Percentiles rank a stretch among this genome's conserved stretches.
Evolutionary conservation across 2,888 invertebrate species (phyloP).

Genomic region (Rhamnusium bicolor): DNA sequence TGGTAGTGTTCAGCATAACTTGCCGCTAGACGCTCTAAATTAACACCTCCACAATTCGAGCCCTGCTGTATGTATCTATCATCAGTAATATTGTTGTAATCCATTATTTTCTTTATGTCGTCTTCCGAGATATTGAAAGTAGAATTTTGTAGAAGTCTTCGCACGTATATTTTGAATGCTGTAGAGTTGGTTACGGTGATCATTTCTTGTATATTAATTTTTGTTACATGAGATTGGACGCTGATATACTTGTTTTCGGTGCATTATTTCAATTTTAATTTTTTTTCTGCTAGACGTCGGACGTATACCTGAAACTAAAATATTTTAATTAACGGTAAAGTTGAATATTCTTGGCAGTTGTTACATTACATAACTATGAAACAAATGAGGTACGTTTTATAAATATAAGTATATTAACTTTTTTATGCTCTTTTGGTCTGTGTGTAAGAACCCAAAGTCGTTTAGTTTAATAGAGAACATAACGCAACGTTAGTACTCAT

Average conservation of each 20-base stretch:
- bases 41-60: slow-evolving; percentile 54
- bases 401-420: too few species aligned
- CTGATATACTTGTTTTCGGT: not conserved
- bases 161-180: slow-evolving; percentile 11
- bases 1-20: slow-evolving; percentile 81
- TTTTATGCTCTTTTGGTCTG: too few species aligned
- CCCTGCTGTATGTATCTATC: not conserved
- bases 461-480: too few species aligned
- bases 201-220: not conserved
- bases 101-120: slow-evolving; percentile 23
- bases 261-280: not conserved
- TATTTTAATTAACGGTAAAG: not conserved
- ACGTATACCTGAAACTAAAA: not conserved
- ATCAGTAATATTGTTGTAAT: slow-evolving; percentile 29
- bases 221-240: not conserved
- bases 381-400: too few species aligned
- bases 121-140: slow-evolving; percentile 14
- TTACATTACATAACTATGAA: too few species aligned
- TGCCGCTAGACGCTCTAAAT: slow-evolving; percentile 72
- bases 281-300: not conserved
- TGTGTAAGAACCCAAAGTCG: too few species aligned
- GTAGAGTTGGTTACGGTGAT: slow-evolving; percentile 11
- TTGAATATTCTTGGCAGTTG: not conserved
- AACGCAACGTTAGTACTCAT: too few species aligned
- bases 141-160: not conserved